A percentile compares a stretch with the other conserved stretches of the same genome.
Evolutionary conservation across 2,888 invertebrate species (phyloP).

Genomic region (Macroteleia sp.): DNA sequence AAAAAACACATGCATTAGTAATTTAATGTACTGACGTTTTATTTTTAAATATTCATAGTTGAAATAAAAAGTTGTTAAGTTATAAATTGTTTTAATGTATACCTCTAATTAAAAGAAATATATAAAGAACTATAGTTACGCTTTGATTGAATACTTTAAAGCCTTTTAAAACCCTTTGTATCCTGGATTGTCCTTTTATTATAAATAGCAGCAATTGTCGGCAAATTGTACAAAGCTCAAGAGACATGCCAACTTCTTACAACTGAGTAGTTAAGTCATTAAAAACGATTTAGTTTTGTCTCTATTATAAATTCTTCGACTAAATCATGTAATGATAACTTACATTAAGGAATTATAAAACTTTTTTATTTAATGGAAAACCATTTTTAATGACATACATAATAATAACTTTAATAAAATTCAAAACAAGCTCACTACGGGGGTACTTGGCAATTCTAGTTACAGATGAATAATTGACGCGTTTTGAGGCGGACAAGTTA

Average conservation of each 20-base stretch:
- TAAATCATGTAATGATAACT: no score
- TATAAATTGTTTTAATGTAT: no score
- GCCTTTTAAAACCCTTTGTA: conserved; percentile 45
- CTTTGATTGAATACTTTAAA: no score
- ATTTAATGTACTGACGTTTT: no score
- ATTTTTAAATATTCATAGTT: no score
- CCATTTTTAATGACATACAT: conserved; percentile 50
- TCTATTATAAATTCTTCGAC: no score
- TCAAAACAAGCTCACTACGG: conserved; percentile 63
- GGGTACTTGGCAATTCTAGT: conserved; percentile 53
- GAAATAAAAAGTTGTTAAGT: no score
- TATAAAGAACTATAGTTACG: no score
- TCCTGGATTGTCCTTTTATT: conserved; percentile 57
- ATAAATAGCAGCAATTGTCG: conserved; percentile 50
- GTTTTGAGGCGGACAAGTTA: conserved; percentile 19
- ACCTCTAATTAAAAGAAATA: no score
- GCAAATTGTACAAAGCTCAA: conserved; percentile 64
- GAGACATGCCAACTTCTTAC: conserved; percentile 61
- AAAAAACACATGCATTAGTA: no score
- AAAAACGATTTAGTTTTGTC: conserved; percentile 56
- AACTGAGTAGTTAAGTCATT: conserved; percentile 41
- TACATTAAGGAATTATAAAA: no score
- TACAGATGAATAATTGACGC: conserved; percentile 40
- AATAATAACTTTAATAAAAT: conserved; percentile 37
- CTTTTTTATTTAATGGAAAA: no score